Conservation (phyloP, 2,888 invertebrate genomes). For the Ichneumon xanthorius region DNA sequence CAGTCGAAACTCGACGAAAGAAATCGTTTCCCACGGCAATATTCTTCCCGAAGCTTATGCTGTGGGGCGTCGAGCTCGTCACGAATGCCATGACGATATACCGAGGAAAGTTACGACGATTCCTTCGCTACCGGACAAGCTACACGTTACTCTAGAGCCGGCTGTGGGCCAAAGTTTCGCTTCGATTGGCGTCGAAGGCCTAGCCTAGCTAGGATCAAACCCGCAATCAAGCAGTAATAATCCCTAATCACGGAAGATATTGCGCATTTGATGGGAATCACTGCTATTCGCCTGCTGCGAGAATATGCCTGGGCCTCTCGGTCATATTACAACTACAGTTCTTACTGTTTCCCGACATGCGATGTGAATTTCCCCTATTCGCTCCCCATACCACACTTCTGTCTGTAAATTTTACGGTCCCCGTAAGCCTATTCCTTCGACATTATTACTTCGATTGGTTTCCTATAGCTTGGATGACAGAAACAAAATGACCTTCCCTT, state of each 20-base stretch:
- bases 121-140: slow-evolving; percentile 52
- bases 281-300: slow-evolving; percentile 78
- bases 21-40: slow-evolving; percentile 75
- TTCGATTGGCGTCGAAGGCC: slow-evolving; percentile 67
- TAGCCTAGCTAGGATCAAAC: slow-evolving; percentile 70
- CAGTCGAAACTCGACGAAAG: slow-evolving; percentile 52
- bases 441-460: slow-evolving; percentile 43
- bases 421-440: slow-evolving; percentile 35
- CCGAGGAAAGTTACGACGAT: slow-evolving; percentile 57
- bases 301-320: slow-evolving; percentile 76
- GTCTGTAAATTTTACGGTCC: slow-evolving; percentile 30
- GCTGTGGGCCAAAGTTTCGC: slow-evolving; percentile 47
- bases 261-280: slow-evolving; percentile 83
- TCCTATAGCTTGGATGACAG: neutral
- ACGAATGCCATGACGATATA: slow-evolving; percentile 79
- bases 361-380: slow-evolving; percentile 78
- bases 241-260: slow-evolving; percentile 84
- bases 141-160: slow-evolving; percentile 30
- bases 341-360: slow-evolving; percentile 83
- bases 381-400: slow-evolving; percentile 38
- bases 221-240: slow-evolving; percentile 80
- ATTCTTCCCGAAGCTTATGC: slow-evolving; percentile 34
- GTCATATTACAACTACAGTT: slow-evolving; percentile 66
- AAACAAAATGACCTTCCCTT: neutral
- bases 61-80: slow-evolving; percentile 71